Evolutionary conservation across 2,113 vertebrate species (phyloP).

Genomic region (Scartelaos histophorus): DNA sequence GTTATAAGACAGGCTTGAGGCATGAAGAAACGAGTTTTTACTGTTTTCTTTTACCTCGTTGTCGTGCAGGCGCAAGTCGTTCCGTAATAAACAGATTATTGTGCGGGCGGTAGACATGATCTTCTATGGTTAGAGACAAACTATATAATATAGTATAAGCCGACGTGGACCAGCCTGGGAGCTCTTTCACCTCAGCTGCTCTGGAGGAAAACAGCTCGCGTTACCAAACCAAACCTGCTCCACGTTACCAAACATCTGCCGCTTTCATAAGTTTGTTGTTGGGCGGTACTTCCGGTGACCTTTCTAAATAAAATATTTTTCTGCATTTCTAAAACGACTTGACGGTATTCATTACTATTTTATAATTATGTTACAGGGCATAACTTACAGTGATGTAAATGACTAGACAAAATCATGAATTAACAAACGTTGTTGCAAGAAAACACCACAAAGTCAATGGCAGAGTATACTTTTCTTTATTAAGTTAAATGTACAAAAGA

Average conservation of each 20-base stretch:
- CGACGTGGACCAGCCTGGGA: background rate
- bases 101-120: slow-evolving; percentile 59
- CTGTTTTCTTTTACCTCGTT: slow-evolving; percentile 71
- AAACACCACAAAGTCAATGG: slow-evolving; percentile 23
- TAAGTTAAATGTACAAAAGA: slow-evolving; percentile 82
- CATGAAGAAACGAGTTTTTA: background rate
- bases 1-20: background rate
- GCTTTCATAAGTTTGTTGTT: slow-evolving; percentile 44
- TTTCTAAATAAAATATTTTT: slow-evolving; percentile 5
- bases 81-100: slow-evolving; percentile 76
- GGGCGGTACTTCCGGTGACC: slow-evolving; percentile 1
- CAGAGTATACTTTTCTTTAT: slow-evolving; percentile 73
- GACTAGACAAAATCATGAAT: background rate
- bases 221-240: background rate
- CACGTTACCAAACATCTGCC: slow-evolving; percentile 45
- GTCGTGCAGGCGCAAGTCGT: slow-evolving; percentile 79
- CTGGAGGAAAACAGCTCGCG: background rate
- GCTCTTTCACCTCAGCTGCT: background rate
- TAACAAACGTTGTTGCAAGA: background rate
- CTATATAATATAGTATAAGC: background rate
- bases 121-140: accelerated
- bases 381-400: background rate
- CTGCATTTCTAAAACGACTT: background rate
- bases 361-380: background rate
- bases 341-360: background rate